Base-by-base conservation (phyloP, 2,888 invertebrate genomes). In the Aricia artaxerxes region DNA sequence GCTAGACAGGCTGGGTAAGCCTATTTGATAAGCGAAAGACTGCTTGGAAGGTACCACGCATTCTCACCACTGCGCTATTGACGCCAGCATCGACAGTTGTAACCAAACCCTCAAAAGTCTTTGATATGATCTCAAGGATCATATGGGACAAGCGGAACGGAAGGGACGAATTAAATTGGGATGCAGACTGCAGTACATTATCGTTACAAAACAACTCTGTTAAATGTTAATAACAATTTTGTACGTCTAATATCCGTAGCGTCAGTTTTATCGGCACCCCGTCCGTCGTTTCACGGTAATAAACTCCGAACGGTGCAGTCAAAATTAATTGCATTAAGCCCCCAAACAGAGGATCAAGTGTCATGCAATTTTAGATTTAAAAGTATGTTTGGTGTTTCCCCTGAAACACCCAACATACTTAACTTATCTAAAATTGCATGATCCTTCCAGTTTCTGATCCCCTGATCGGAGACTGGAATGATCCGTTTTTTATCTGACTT, bases 241-340 rank as follows among this genome's bases (percentile, higher is more conserved):
- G 7, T 40, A 76, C 24, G 16, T 76, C 31, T 24, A 31, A 76
- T 57, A 35, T 57, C 76, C 31, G 11, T 57, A 35, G 13, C 35
- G 7, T 53, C 53, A 49, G 75, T 24, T 76, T 35, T 76, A 76
- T 57, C 53, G 76, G 76, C 53, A 2, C 57, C 49, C 75, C n/a
- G 13, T 75, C 49, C 53, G 24, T 35, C 53, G 76, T 35, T 75
- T 75, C 75, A 75, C 44, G 75, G 31, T 16, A 53, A 57, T 76
- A 57, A 76, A 76, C 53, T 13, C 16, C 35, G 35, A 76, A 53
- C 35, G 53, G 57, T 76, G 76, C 53, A 76, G 31, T 16, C 53
- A 31, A 76, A 76, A 76, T 53, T 76, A 76, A 76, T 76, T 76
- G 76, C 76, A 76, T 7, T 76, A 75, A 49, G 49, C 53, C 35